Evolutionary conservation across 53 echinoderm and acorn worm genomes (phyloP), one percentile per base, ranked within the genome.

Genomic region (Echinometra lucunter): DNA sequence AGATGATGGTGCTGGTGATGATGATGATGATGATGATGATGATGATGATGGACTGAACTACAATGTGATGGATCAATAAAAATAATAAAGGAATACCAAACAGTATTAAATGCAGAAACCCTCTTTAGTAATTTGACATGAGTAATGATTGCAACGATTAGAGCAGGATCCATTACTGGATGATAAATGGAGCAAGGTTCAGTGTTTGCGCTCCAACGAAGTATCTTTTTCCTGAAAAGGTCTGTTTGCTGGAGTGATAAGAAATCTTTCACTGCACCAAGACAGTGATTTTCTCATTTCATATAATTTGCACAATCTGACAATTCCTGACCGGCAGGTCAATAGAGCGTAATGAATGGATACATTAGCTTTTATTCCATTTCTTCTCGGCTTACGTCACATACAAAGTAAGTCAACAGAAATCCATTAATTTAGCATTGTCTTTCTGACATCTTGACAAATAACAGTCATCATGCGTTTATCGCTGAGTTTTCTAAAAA

Each of bases 331-430:
- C 85, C 17, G 49, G 49, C 49, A 53, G 85, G 49, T 85, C 85
- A 45, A 85, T 85, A 85, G 49, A 49, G 42, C 40, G 40, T 78
- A 78, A 78, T 78, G 40, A 78, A 78, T 78, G 38, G 45, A 85
- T 85, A 85, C 85, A 85, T 85, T 85, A 85, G 85, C 85, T 45
- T 53, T 85, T 85, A 49, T 53, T 85, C 12, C 82, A 82, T 47
- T 37, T 85, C 7, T 47, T 85, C 49, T 27, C 1, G 27, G 85
- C 85, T 85, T 85, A 49, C 85, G 85, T 85, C 85, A 85, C 85
- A 40, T 78, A 78, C 28, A 13, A 28, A 47, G 85, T 17, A 37
- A 85, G 85, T 49, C 45, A 85, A 85, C 49, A 85, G 45, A 47
- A 49, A 85, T 85, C 85, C 85, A 85, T 85, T 85, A 85, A 85